Evolutionary conservation across 2,797 vertebrate species (phyloP), one percentile per base, ranked within the genome.

Genomic region (Myripristis jacobus): DNA sequence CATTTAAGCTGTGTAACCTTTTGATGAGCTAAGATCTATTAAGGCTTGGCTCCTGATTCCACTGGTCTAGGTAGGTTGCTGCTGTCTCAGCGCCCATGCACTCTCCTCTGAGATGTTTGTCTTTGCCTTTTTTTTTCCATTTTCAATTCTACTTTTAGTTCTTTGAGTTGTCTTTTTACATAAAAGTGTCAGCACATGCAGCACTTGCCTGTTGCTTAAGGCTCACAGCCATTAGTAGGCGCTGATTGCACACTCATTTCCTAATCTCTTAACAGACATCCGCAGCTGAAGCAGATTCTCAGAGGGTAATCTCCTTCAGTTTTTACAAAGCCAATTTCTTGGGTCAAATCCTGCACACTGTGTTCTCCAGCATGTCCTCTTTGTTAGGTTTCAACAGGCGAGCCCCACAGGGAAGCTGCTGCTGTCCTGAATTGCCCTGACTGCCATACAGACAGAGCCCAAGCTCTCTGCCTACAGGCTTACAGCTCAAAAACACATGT

Each of bases 321-420:
- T 74, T 34, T 53, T 11, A 34, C 54, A 56, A 73, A 70, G 44
- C 51, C 43, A 29, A 13, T 46, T 67, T 74, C 43, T 69, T 6
- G 12, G 66, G 61, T 83, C 62, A 61, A 21, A 65, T 57, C 15
- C 0, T 29, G 62, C 66, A 79, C 66, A 73, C 51, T 51, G 55
- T 80, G 71, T 71, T 77, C 60, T 61, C n/a, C 48, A 62, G 66
- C 36, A 6, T 31, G 56, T 58, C 31, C 3, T 60, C 62, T 53
- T 80, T 31, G 15, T 81, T 61, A 65, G 63, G 27, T 51, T 70
- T 80, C 59, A 61, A 66, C 59, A 78, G 58, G 77, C 68, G 66
- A 64, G 59, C 61, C 70, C 68, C 68, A 70, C 36, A 11, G 73
- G 70, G 73, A 63, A 52, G 67, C 36, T 52, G 56, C 52, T 66